These are phyloP conservation scores for Scolopax mira DNA, from an alignment of 2,113 vertebrate genomes.

Conservation along the genomic window DNA sequence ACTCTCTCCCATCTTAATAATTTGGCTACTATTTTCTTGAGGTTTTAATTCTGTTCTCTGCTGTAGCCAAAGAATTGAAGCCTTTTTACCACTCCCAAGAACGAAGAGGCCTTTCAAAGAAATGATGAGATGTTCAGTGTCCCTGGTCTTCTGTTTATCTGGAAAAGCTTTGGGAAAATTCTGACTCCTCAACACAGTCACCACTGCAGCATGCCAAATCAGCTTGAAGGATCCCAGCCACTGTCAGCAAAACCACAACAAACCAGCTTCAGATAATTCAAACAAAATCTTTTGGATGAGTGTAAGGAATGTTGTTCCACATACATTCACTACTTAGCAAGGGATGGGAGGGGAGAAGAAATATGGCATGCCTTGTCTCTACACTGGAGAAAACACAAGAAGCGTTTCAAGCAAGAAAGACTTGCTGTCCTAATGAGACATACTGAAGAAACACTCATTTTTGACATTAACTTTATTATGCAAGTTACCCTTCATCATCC, in stretches of 20 bases:
- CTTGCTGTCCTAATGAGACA: neutral
- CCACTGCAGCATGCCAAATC: conserved; percentile 16
- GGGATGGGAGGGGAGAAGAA: neutral
- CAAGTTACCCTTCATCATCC: neutral
- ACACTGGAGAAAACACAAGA: neutral
- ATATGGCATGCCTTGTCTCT: neutral
- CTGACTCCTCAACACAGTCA: conserved; percentile 1
- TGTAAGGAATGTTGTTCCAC: neutral
- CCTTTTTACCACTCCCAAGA: neutral
- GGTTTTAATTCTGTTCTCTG: neutral
- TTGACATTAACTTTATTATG: neutral
- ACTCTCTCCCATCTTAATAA: neutral
- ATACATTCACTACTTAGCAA: neutral
- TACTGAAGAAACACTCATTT: neutral
- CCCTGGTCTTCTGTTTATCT: conserved; percentile 3
- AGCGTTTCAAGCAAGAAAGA: neutral
- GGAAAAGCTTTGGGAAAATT: conserved; percentile 38
- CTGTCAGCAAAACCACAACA: conserved; percentile 37
- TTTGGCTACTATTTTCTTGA: neutral
- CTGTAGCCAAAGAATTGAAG: neutral
- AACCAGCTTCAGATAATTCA: conserved; percentile 6
- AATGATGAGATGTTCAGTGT: neutral
- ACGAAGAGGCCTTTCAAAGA: neutral
- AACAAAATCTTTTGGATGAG: conserved; percentile 10
- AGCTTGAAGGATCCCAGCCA: conserved; percentile 38